Evolutionary conservation across 1,140 invertebrate genomes (phyloP).

Genomic region (Hylaeus anthracinus): DNA sequence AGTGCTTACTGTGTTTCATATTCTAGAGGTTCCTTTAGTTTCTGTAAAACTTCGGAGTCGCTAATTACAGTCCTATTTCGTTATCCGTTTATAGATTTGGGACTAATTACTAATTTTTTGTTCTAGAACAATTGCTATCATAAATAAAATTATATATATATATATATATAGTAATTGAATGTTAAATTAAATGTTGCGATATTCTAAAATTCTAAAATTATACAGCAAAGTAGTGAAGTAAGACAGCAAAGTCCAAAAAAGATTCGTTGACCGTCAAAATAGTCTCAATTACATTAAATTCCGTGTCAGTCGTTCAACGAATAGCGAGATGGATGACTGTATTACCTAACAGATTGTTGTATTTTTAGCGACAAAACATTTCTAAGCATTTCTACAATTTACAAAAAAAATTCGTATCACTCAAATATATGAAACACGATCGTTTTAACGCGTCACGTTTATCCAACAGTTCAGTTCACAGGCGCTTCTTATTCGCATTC

Average conservation of each 20-base stretch:
- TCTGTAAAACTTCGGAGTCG: slow-evolving; percentile 28
- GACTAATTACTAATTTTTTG: background rate
- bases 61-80: slow-evolving; percentile 31
- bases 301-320: slow-evolving; percentile 10
- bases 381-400: slow-evolving; percentile 14
- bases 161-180: slow-evolving; percentile 8
- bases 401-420: background rate
- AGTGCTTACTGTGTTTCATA: slow-evolving; percentile 64
- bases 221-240: background rate
- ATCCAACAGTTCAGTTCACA: slow-evolving; percentile 47
- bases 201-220: background rate
- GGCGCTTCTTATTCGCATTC: slow-evolving; percentile 63
- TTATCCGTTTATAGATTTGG: slow-evolving; percentile 15
- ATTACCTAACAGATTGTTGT: background rate
- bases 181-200: slow-evolving; percentile 2
- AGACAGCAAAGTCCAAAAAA: slow-evolving; percentile 2
- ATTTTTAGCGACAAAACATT: slow-evolving; percentile 48
- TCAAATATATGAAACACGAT: slow-evolving; percentile 54
- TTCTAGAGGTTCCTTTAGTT: slow-evolving; percentile 15
- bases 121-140: background rate
- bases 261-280: background rate
- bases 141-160: background rate
- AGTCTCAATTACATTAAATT: background rate
- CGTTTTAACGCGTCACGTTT: slow-evolving; percentile 40
- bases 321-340: slow-evolving; percentile 14